Base-by-base conservation (phyloP, 2,888 invertebrate genomes). In the Leucania comma region DNA sequence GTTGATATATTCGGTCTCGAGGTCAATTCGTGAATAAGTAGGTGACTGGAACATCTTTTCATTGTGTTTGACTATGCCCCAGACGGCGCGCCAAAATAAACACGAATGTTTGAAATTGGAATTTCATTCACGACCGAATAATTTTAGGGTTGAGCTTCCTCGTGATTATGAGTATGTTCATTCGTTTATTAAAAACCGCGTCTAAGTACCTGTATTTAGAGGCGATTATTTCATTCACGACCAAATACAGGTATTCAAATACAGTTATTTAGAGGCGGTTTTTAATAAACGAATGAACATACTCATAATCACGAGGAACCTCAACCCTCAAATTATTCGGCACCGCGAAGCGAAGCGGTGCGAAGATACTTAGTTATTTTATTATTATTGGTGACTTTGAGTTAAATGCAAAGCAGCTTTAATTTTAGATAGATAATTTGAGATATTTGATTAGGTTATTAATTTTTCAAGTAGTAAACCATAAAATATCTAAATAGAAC, bases 11-110 rank as follows among this genome's bases (percentile, higher is more conserved):
- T 46, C 42, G 24, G 58, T 77, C 58, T 77, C 53, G 53, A 42
- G 71, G 53, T 63, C 54, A 54, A 59, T 53, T 51, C 9, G 12
- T 60, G 32, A 46, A 56, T 59, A 71, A 59, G 50, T 78, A 71
- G 78, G 78, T 50, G 54, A 78, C 38, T 54, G 50, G 62, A 22
- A 14, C 42, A 50, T 59, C n/a, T 29, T 38, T 29, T 24, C 8
- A 8, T 48, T 20, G 51, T 3, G 53, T 32, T 42, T 5, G 32
- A 35, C 12, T 22, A 9, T 42, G 54, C 32, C 42, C 68, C 50
- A 50, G 48, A 59, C 32, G 20, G 29, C 22, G 22, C 5, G 29
- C 1, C n/a, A 5, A 48, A 51, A 14, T 46, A 59, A 17, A 26
- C 9, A 26, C 6, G 42, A 9, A 53, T 22, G 32, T 42, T 42